These are phyloP conservation scores for Macquaria australasica DNA, from an alignment of 2,113 vertebrate genomes.

Conservation along the genomic window DNA sequence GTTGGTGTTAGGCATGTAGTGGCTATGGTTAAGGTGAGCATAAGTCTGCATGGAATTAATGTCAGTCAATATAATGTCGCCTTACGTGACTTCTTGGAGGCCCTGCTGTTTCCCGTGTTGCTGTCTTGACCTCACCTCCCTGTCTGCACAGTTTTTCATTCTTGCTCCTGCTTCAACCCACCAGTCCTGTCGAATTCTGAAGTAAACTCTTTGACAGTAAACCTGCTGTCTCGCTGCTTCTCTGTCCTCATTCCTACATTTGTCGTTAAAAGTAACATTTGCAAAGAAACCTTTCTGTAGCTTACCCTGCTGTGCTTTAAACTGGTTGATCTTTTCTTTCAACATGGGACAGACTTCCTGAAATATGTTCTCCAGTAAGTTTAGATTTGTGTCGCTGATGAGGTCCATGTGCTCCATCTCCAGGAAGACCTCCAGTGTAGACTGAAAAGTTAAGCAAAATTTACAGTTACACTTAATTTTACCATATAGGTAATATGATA, in stretches of 20 bases:
- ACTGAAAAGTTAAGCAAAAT: conserved; percentile 61
- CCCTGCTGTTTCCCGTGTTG: background rate
- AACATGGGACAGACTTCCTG: conserved; percentile 58
- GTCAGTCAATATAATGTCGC: background rate
- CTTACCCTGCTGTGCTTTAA: conserved; percentile 61
- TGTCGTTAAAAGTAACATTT: background rate
- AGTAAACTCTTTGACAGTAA: background rate
- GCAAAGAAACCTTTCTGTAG: background rate
- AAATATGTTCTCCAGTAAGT: conserved; percentile 57
- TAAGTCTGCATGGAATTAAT: background rate
- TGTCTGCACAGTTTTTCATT: background rate
- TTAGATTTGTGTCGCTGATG: conserved; percentile 63
- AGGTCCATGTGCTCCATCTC: conserved; percentile 77
- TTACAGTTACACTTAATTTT: background rate
- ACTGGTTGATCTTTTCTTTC: conserved; percentile 63
- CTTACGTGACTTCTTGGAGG: background rate
- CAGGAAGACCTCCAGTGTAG: conserved; percentile 76
- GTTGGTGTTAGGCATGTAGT: too few relatives aligned
- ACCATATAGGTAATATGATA: background rate
- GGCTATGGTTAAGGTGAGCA: background rate
- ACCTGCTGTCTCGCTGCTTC: background rate
- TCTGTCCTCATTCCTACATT: background rate
- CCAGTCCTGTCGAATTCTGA: background rate
- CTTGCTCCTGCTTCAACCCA: too few relatives aligned
- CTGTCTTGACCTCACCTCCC: background rate